Base-by-base conservation (phyloP, 2,888 invertebrate species). In the Hetaerina titia region DNA sequence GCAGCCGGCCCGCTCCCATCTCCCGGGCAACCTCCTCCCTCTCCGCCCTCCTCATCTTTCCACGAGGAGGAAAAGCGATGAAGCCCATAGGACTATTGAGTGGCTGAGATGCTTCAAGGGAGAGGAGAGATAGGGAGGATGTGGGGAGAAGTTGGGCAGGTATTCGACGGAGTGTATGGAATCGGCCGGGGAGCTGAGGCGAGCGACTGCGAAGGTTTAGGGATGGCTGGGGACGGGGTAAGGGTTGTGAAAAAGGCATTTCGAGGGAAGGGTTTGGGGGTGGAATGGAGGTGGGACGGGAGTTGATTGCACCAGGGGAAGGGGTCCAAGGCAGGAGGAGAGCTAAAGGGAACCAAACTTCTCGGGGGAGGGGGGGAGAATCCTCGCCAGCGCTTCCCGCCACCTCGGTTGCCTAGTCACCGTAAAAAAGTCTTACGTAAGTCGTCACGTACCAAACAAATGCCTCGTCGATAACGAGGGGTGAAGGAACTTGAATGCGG, bases 401-500 rank as follows among this genome's bases (percentile, higher is more conserved):
- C 22, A 22, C n/a, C 69, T n/a, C 11, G 81, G 81, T 11, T 31
- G 25, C 31, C 31, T 25, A 31, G 4, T 81, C 31, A 81, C 81
- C 81, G 13, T 81, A 25, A 15, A 45, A 45, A 81, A 22, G 31
- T 7, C 31, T 81, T 81, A 81, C 81, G 81, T 81, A 81, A 81
- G 31, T 19, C 81, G 31, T 25, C 81, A 13, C 25, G 25, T 13
- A 31, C 31, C 31, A 81, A 81, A 81, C 11, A 81, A 81, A 69
- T 31, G 5, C 1, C 31, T 31, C 31, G 13, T 2, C 81, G 81
- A 81, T 15, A 81, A 31, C 81, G 13, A 81, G 81, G 22, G 81
- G 81, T 81, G 81, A 81, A 81, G 81, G 81, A 81, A 81, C 81
- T 81, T 25, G 81, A 81, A 15, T 13, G 31, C 81, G 31, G 81